phyloP scores from a whole-genome alignment of 2,797 vertebrate genomes.

The Diceros bicornis region DNA sequence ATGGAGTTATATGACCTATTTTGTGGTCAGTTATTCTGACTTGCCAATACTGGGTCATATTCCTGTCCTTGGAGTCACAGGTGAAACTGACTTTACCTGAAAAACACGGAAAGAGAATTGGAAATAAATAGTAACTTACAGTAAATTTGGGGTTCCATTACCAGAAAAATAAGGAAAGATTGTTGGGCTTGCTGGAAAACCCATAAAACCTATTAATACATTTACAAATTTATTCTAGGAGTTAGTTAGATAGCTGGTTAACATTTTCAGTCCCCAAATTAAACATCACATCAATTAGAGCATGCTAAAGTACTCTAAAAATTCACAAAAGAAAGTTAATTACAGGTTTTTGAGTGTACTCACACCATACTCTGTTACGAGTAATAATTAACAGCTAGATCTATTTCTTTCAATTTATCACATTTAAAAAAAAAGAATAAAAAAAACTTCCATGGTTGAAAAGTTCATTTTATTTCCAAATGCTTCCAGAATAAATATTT shows the following conservation, averaged over 20 bases:
- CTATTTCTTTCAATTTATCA: not conserved
- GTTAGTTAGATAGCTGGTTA: not conserved
- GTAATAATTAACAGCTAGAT: not conserved
- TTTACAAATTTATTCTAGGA: constrained; percentile 23
- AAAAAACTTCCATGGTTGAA: not conserved
- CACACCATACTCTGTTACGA: not conserved
- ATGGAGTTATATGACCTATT: not conserved
- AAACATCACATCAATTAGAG: not conserved
- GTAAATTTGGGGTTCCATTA: not conserved
- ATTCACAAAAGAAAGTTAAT: not conserved
- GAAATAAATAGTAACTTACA: not conserved
- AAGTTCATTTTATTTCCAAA: constrained; percentile 39
- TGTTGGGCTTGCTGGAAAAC: not conserved
- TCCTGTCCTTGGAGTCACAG: not conserved
- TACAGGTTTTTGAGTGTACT: not conserved
- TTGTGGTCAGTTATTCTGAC: not conserved
- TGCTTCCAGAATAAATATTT: constrained; percentile 30
- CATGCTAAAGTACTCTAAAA: not conserved
- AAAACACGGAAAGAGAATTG: not conserved
- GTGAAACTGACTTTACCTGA: not conserved
- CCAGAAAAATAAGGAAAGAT: not conserved
- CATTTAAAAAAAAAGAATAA: not conserved
- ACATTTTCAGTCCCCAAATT: not conserved
- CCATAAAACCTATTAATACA: not conserved
- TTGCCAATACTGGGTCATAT: not conserved